Percentiles rank a stretch among this genome's conserved stretches.
These are phyloP conservation scores for Rhodinocichla rosea DNA, from an alignment of 2,113 vertebrate genomes.

Conservation along the genomic window DNA sequence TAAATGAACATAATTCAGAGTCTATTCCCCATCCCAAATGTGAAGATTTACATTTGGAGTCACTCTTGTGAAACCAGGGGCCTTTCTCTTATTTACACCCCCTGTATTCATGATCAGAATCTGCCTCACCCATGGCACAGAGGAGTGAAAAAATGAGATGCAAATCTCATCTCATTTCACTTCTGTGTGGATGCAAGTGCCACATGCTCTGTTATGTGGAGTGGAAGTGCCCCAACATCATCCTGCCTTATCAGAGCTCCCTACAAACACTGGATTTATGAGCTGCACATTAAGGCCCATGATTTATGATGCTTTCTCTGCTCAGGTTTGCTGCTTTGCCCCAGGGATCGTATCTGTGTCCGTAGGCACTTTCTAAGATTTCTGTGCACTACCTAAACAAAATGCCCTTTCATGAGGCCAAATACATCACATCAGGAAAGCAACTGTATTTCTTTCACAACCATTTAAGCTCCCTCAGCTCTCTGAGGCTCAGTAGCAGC, in stretches of 20 bases:
- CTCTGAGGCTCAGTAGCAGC: background rate
- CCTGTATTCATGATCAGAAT: background rate
- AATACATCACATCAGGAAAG: constrained; percentile 24
- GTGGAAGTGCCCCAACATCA: background rate
- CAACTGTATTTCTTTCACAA: constrained; percentile 56
- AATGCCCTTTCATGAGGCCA: constrained; percentile 54
- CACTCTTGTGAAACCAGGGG: background rate
- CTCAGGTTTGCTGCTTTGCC: constrained; percentile 22
- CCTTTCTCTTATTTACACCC: background rate
- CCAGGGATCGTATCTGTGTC: background rate
- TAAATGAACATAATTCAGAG: background rate
- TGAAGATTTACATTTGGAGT: background rate
- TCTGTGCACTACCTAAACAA: constrained; percentile 32
- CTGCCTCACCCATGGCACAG: background rate
- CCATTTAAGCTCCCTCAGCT: background rate
- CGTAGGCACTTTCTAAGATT: constrained; percentile 44
- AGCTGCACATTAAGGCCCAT: background rate
- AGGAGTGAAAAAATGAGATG: background rate
- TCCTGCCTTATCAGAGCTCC: constrained; percentile 19
- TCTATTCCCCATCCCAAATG: background rate
- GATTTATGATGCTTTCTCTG: constrained; percentile 29
- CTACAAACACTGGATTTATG: background rate
- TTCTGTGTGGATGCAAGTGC: background rate
- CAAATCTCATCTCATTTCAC: background rate
- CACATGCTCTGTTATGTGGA: background rate